A percentile compares a stretch with the other conserved stretches of the same genome.
Evolutionary conservation across 1,140 invertebrate species (phyloP).

Genomic region (Eufriesea mexicana): DNA sequence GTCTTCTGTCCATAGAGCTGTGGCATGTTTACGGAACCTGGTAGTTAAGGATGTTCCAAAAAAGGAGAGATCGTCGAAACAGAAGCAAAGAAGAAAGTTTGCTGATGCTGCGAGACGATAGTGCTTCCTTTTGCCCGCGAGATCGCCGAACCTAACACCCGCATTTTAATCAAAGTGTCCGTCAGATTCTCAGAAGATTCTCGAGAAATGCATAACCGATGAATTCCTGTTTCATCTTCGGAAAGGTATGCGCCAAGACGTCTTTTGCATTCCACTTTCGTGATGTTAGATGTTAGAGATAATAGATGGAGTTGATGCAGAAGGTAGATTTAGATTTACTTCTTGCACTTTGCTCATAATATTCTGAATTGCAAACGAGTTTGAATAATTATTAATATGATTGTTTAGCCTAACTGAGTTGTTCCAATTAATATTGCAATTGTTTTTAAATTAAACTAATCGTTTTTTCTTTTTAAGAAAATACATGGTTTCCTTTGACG

Average conservation of each 20-base stretch:
- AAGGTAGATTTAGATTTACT: too few species aligned
- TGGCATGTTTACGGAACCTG: slow-evolving; percentile 55
- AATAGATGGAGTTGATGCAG: too few species aligned
- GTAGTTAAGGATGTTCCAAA: slow-evolving; percentile 53
- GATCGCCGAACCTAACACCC: slow-evolving; percentile 18
- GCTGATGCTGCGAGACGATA: slow-evolving; percentile 33
- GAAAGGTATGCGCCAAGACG: background rate
- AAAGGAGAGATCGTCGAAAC: background rate
- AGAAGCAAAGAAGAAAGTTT: slow-evolving; percentile 28
- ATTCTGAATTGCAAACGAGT: too few species aligned
- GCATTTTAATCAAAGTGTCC: slow-evolving; percentile 35
- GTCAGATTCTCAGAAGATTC: too few species aligned
- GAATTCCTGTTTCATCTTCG: background rate
- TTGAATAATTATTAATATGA: too few species aligned
- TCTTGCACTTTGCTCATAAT: too few species aligned
- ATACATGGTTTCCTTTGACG: too few species aligned
- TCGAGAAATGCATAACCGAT: background rate
- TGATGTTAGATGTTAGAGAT: too few species aligned
- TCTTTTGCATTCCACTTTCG: background rate
- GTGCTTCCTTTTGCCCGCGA: background rate
- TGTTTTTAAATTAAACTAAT: too few species aligned
- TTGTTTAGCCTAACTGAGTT: too few species aligned
- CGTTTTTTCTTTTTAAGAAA: too few species aligned
- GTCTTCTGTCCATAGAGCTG: slow-evolving; percentile 35
- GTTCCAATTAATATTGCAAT: too few species aligned